Percentiles rank a stretch among this genome's conserved stretches.
Evolutionary conservation across 2,797 vertebrate genomes (phyloP).

Genomic region (Petrocephalus schoutedeni): DNA sequence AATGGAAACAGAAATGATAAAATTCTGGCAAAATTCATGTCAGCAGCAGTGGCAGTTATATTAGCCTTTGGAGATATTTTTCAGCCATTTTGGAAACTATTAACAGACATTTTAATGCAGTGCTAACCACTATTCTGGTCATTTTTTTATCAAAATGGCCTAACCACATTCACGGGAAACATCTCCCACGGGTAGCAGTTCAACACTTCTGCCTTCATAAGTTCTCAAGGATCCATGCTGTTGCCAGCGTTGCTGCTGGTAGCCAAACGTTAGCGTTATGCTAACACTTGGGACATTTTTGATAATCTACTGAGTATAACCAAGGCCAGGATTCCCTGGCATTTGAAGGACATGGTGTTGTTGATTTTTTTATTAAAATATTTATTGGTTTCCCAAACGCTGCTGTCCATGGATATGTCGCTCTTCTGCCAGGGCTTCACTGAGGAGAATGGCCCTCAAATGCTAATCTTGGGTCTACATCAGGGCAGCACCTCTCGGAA

Average conservation of each 20-base stretch:
- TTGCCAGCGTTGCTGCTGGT: neutral
- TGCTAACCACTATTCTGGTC: neutral
- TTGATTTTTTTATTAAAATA: neutral
- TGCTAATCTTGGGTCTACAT: neutral
- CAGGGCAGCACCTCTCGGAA: neutral
- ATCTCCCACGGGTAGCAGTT: neutral
- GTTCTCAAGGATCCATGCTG: neutral
- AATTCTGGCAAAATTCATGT: constrained; percentile 1
- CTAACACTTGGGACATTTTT: neutral
- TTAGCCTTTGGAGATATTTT: neutral
- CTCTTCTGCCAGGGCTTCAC: neutral
- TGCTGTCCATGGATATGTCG: neutral
- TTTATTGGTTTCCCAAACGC: neutral
- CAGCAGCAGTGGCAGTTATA: constrained; percentile 4
- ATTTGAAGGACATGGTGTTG: neutral
- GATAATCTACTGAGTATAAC: neutral
- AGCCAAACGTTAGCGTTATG: neutral
- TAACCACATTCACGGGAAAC: neutral
- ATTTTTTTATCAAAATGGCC: neutral
- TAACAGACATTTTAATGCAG: neutral
- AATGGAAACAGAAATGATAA: constrained; percentile 6
- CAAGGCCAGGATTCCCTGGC: neutral
- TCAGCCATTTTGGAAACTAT: neutral
- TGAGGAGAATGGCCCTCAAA: neutral
- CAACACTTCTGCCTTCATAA: neutral